Conservation (phyloP, 2,888 invertebrate genomes). For the Sarcophaga subvicina region DNA sequence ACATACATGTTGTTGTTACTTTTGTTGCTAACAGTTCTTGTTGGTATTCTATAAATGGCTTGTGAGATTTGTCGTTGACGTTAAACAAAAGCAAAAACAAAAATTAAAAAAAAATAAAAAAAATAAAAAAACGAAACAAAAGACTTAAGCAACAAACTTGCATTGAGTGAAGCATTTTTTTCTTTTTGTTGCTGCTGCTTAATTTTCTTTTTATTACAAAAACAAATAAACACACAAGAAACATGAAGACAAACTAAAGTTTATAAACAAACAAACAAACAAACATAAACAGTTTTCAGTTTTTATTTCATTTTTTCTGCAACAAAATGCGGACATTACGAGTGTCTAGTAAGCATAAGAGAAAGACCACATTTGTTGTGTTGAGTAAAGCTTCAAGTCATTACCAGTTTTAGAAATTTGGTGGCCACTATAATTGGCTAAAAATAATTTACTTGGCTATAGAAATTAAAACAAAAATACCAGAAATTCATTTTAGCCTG, state of each 20-base stretch:
- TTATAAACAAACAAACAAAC: conserved; percentile 2
- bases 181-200: background rate
- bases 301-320: conserved; percentile 25
- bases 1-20: background rate
- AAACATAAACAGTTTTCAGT: background rate
- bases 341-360: conserved; percentile 40
- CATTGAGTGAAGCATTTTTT: conserved; percentile 17
- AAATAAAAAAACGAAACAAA: conserved; percentile 21
- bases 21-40: conserved; percentile 25
- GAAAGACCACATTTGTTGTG: conserved; percentile 8
- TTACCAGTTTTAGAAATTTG: conserved; percentile 38
- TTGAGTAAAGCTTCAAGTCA: conserved; percentile 26
- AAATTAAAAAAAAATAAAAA: conserved; percentile 19
- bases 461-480: conserved; percentile 20
- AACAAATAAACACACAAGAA: conserved; percentile 22
- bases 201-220: conserved; percentile 29
- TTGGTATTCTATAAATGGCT: conserved; percentile 23
- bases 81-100: background rate
- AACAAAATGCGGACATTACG: conserved; percentile 57
- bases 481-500: conserved; percentile 29
- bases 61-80: conserved; percentile 18
- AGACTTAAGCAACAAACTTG: conserved; percentile 55
- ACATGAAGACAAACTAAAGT: background rate
- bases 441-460: conserved; percentile 37
- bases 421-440: conserved; percentile 61